Conservation (phyloP, 2,888 invertebrate genomes). For the Diaphora mendica region DNA sequence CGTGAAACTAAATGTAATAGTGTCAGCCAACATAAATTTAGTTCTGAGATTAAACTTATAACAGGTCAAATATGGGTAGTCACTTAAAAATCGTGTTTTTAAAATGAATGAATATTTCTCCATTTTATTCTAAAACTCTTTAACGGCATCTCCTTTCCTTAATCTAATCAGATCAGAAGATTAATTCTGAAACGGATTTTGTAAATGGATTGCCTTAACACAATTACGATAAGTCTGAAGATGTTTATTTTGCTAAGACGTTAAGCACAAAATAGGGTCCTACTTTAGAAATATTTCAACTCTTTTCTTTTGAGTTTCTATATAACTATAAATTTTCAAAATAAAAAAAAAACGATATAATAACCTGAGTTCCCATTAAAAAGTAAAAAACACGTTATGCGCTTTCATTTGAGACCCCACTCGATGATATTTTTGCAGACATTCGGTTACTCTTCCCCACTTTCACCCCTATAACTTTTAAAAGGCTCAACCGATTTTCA, state of each 20-base stretch:
- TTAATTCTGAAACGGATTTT: slow-evolving; percentile 22
- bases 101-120: neutral
- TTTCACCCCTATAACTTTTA: too few species aligned
- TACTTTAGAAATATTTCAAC: neutral
- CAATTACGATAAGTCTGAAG: slow-evolving; percentile 15
- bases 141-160: slow-evolving; percentile 4
- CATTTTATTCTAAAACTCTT: neutral
- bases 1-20: too few species aligned
- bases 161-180: slow-evolving; percentile 21
- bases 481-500: too few species aligned
- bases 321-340: too few species aligned
- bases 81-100: neutral
- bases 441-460: too few species aligned
- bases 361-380: too few species aligned
- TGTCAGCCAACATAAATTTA: neutral
- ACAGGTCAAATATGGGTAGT: neutral
- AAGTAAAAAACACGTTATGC: too few species aligned
- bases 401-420: too few species aligned
- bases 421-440: too few species aligned
- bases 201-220: slow-evolving; percentile 21
- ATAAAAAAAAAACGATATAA: too few species aligned
- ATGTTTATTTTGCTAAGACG: slow-evolving; percentile 12
- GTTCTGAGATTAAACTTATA: neutral
- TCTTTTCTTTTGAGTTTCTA: neutral
- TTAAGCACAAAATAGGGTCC: slow-evolving; percentile 17